These are phyloP conservation scores for Phacellophora camtschatica DNA, from an alignment of 30 jellyfish, hydroid and myxozoan species.

Conservation along the genomic window DNA sequence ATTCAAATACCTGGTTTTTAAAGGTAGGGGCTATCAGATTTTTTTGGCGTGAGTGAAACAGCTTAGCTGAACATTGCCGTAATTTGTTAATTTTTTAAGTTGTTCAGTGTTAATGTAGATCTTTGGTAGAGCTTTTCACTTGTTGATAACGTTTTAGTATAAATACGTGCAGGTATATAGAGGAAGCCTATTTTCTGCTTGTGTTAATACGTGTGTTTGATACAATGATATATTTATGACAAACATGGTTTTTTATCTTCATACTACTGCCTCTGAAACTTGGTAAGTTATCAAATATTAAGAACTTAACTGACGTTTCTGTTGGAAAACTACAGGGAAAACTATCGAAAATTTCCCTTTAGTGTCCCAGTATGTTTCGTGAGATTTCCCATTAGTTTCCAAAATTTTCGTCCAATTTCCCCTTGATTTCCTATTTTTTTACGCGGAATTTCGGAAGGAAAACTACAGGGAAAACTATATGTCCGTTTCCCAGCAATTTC, in stretches of 20 bases:
- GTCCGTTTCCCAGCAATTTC: conserved; percentile 19
- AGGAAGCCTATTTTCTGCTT: neutral
- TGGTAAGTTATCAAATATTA: neutral
- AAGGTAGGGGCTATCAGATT: too few relatives aligned
- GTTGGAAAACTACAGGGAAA: neutral
- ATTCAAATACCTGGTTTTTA: too few relatives aligned
- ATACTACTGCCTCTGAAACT: neutral
- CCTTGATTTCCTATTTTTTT: neutral
- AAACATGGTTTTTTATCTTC: neutral
- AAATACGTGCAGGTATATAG: neutral
- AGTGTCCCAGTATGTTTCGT: neutral
- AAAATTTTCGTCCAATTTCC: neutral
- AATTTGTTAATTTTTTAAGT: too few relatives aligned
- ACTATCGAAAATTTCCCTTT: neutral
- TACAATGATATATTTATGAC: neutral
- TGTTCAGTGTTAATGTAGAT: too few relatives aligned
- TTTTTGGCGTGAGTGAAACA: too few relatives aligned
- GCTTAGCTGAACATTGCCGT: too few relatives aligned
- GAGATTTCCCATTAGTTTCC: neutral
- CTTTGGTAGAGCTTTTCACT: neutral
- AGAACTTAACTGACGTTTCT: neutral
- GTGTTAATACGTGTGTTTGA: neutral
- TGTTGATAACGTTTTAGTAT: neutral
- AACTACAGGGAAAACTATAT: neutral
- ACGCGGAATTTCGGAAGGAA: neutral